Base-by-base conservation (phyloP, 2,888 invertebrate genomes). In the Frankliniella intonsa region DNA sequence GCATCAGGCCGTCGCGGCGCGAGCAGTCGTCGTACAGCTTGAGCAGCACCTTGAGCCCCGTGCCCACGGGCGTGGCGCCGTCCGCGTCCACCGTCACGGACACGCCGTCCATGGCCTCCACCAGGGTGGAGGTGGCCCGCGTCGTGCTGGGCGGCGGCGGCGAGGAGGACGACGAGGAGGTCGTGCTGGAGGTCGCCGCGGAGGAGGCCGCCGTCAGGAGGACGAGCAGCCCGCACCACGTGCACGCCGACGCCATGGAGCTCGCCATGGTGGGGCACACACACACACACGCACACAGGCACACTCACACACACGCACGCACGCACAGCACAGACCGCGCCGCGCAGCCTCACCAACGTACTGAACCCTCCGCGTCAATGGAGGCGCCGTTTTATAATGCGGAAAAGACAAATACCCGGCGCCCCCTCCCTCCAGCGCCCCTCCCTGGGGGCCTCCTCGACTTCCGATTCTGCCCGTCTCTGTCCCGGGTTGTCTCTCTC, bases 21-120 rank as follows among this genome's bases (percentile, higher is more conserved):
- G 91, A 91, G 86, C 95, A 95, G 85, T 95, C 95, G 85, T 95
- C 94, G 87, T 94, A 95, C 84, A 95, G 83, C 80, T 84, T 84
- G 27, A 83, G 80, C 80, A 86, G 81, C 80, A 86, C 80, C 80
- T 83, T 84, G 80, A 85, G 82, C 22, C 85, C 85, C 49, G 84
- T 82, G 38, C 84, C 84, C 12, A 94, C 89, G 83, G 94, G 69
- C 69, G 69, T 93, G 83, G 92, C 88, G 84, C 87, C 90, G 82
- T 90, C 90, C 50, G 88, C 86, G 65, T 87, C 88, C 83, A 86
- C 65, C 55, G 81, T 81, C 51, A 62, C 82, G 22, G 79, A 62
- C 55, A 62, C 82, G 22, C 80, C 82, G 80, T 80, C 79, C 82
- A 82, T 80, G 55, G 80, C 80, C 69, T 76, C 69, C 69, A 76